Percentiles rank a stretch among this genome's conserved stretches.
These are phyloP conservation scores for Gallirallus australis DNA, from an alignment of 2,797 vertebrate genomes.

Conservation along the genomic window DNA sequence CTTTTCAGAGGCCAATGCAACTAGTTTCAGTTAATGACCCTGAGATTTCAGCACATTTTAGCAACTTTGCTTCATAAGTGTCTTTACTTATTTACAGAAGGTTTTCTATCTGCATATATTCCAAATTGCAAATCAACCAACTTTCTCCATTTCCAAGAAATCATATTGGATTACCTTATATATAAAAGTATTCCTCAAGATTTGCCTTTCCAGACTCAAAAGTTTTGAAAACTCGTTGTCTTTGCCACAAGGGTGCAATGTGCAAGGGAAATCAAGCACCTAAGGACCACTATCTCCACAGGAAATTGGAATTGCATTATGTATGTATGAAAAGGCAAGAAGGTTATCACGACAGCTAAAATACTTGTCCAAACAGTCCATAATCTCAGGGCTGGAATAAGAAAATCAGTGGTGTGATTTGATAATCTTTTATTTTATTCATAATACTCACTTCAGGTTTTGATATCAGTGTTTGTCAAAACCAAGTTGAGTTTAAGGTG, in stretches of 20 bases:
- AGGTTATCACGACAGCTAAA: rapidly evolving
- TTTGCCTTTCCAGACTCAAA: background rate
- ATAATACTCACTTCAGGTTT: background rate
- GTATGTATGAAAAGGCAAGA: background rate
- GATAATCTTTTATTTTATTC: background rate
- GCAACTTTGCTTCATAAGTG: background rate
- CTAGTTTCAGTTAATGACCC: background rate
- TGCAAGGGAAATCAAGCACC: background rate
- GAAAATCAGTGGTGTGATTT: background rate
- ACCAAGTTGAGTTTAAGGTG: background rate
- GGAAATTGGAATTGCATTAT: background rate
- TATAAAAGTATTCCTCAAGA: background rate
- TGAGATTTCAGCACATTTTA: background rate
- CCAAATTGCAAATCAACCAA: background rate
- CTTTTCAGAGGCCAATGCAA: background rate
- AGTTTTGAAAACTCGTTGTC: background rate
- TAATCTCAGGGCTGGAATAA: background rate
- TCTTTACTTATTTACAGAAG: background rate
- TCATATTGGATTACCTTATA: background rate
- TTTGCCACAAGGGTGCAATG: background rate
- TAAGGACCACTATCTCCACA: background rate
- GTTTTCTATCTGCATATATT: background rate
- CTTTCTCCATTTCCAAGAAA: background rate
- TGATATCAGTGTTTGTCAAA: background rate
- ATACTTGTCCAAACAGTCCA: background rate